A percentile compares a stretch with the other conserved stretches of the same genome.
Conservation (phyloP, 2,113 vertebrate genomes). For the Macaca mulatta region DNA sequence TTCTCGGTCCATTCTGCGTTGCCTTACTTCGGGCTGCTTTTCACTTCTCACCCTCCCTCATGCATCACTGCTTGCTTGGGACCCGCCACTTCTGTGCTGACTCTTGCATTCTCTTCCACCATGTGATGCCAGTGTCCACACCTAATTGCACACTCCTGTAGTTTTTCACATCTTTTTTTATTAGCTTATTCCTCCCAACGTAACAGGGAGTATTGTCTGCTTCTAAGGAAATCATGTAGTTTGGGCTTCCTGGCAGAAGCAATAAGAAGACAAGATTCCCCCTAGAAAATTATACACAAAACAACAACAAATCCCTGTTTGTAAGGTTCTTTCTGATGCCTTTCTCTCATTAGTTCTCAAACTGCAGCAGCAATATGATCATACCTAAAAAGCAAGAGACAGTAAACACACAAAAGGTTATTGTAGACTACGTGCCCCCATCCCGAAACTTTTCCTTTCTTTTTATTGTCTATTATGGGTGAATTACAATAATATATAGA, state of each 20-base stretch:
- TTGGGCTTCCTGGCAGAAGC: neutral
- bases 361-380: neutral
- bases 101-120: neutral
- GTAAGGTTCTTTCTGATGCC: neutral
- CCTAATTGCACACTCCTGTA: neutral
- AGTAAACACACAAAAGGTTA: neutral
- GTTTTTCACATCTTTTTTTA: neutral
- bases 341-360: neutral
- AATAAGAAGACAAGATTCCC: neutral
- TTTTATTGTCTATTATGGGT: neutral
- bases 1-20: neutral
- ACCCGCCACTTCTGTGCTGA: neutral
- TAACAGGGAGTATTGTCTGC: neutral
- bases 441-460: neutral
- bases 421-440: neutral
- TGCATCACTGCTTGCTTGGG: neutral
- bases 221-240: neutral
- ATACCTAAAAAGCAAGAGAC: neutral
- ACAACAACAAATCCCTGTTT: neutral
- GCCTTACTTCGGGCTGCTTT: neutral
- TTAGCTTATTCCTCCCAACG: neutral
- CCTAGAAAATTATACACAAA: neutral
- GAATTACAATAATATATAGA: neutral
- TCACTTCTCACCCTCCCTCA: neutral
- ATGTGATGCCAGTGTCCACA: rapidly evolving